Percentiles rank a stretch among this genome's conserved stretches.
These are phyloP conservation scores for Sinocyclocheilus grahami DNA, from an alignment of 2,113 vertebrate species.

Conservation along the genomic window DNA sequence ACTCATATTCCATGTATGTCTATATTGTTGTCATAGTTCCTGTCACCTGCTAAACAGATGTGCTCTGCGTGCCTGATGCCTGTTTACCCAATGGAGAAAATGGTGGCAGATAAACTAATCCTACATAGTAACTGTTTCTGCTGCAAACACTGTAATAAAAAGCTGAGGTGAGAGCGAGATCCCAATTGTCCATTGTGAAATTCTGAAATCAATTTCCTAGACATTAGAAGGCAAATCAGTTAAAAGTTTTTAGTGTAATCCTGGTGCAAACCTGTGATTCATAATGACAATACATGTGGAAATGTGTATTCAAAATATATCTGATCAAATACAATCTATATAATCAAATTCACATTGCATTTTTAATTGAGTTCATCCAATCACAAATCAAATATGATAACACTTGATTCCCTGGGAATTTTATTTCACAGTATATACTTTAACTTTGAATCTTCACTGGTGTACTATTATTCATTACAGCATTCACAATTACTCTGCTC, in stretches of 20 bases:
- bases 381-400: neutral
- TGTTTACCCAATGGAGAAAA: slow-evolving; percentile 78
- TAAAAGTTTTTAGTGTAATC: neutral
- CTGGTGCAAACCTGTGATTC: neutral
- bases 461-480: slow-evolving; percentile 65
- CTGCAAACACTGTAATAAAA: slow-evolving; percentile 81
- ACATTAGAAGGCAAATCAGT: slow-evolving; percentile 5
- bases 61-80: slow-evolving; percentile 80
- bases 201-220: neutral
- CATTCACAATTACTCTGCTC: slow-evolving; percentile 73
- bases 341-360: neutral
- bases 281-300: slow-evolving; percentile 2
- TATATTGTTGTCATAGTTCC: slow-evolving; percentile 69
- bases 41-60: slow-evolving; percentile 70
- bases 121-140: slow-evolving; percentile 82
- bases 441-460: neutral
- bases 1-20: slow-evolving; percentile 2
- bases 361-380: neutral
- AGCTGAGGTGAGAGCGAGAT: slow-evolving; percentile 84
- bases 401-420: neutral
- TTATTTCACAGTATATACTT: neutral
- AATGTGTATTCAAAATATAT: neutral
- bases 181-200: neutral
- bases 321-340: neutral
- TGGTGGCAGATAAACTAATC: slow-evolving; percentile 73